Base-by-base conservation (phyloP, 1,140 invertebrate species). In the Lutraria rhynchaena region DNA sequence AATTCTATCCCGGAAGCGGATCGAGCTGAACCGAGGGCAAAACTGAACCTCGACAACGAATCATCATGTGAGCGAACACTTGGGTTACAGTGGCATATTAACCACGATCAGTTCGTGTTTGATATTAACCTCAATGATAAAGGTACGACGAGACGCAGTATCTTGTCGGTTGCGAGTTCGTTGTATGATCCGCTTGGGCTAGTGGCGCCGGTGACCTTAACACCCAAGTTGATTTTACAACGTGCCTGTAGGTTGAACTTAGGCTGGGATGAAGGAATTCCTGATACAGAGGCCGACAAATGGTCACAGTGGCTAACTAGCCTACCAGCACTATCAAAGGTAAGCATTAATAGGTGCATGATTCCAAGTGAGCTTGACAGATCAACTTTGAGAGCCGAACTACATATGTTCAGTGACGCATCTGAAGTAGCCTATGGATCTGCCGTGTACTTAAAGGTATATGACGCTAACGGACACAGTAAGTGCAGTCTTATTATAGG, bases 181-280 rank as follows among this genome's bases (percentile, higher is more conserved):
- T 15, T 88, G 1, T 89, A 81, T 71, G 89, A 90, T 55, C 89
- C 87, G 0, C 73, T 88, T 11, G 89, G 89, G 19, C 51, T 86
- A 29, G 60, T 71, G 1, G 41, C 87, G 0, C 80, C 78, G 15
- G 71, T 67, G 22, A 69, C 46, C 17, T 57, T 87, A 17, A 33
- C n/a, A 46, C 75, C 46, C 3, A 83, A 80, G 53, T 35, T 75
- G 33, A 74, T 85, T n/a, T 33, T 82, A 24, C 75, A 84, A 37
- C 31, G 67, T 22, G 27, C 82, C 3, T 85, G 83, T 82, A 7
- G 29, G 35, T 4, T 41, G 3, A 61, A 51, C 5, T 44, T 82
- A 19, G 74, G 37, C 11, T 89, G 83, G 83, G 83, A 84, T 67
- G 83, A 84, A 31, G 22, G 5, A 24, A 61, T 83, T 29, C 22